These are phyloP conservation scores for Microcebus murinus DNA, from an alignment of 2,113 vertebrate species.

Conservation along the genomic window DNA sequence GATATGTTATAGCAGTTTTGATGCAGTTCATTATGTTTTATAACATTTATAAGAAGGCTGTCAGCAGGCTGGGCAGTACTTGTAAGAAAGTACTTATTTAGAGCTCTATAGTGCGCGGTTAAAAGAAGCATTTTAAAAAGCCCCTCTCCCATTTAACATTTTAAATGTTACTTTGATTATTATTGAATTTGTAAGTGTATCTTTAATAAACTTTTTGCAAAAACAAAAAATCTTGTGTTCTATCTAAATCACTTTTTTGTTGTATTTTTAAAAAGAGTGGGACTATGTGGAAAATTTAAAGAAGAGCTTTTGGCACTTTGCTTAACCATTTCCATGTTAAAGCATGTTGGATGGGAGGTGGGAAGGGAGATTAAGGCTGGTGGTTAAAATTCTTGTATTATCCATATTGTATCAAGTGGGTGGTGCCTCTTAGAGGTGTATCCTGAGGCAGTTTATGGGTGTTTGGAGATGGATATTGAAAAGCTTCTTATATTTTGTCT, in stretches of 20 bases:
- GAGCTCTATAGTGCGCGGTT: neutral
- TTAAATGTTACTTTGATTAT: neutral
- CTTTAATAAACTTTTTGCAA: conserved; percentile 6
- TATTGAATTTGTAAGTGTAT: conserved; percentile 34
- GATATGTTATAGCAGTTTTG: neutral
- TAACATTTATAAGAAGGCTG: neutral
- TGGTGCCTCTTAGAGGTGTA: neutral
- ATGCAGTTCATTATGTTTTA: neutral
- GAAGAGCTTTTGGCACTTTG: neutral
- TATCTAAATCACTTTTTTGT: neutral
- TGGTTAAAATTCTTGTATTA: neutral
- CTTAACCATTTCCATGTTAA: neutral
- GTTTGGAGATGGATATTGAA: conserved; percentile 26
- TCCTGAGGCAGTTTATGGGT: neutral
- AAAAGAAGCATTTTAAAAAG: neutral
- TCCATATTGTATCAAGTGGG: neutral
- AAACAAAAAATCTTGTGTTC: neutral
- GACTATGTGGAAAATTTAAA: neutral
- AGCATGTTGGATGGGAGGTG: neutral
- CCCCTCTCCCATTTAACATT: neutral
- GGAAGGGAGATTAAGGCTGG: neutral
- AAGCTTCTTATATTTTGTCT: neutral
- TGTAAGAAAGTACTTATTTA: neutral
- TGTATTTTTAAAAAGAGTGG: neutral
- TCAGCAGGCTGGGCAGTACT: neutral